Percentiles rank a stretch among this genome's conserved stretches.
Conservation (phyloP, 2,113 vertebrate species). For the Plectropomus leopardus region DNA sequence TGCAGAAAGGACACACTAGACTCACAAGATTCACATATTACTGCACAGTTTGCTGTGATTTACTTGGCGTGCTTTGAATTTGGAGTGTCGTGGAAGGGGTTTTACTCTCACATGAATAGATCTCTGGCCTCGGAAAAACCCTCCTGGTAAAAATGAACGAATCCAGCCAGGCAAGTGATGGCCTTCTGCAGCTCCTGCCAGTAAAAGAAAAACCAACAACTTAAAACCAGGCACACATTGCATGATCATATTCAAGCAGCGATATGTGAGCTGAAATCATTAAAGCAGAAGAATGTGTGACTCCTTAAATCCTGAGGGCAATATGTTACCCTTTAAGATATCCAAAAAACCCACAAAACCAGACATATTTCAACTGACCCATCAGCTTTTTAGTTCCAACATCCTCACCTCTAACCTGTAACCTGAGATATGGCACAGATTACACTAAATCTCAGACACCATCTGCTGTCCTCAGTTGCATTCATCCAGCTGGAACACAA, state of each 20-base stretch:
- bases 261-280: constrained; percentile 12
- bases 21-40: not conserved
- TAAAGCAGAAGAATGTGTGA: constrained; percentile 6
- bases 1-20: not conserved
- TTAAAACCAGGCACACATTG: constrained; percentile 29
- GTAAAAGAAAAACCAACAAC: not conserved
- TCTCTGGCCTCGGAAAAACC: constrained; percentile 75
- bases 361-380: constrained; percentile 13
- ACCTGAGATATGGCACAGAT: constrained; percentile 35
- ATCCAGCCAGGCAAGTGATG: constrained; percentile 74
- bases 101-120: constrained; percentile 80
- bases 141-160: constrained; percentile 79
- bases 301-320: not conserved
- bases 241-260: constrained; percentile 12
- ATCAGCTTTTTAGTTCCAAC: constrained; percentile 27
- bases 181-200: constrained; percentile 73
- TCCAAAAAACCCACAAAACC: not conserved
- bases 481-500: constrained; percentile 44
- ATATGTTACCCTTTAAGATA: constrained; percentile 2
- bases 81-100: not conserved
- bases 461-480: constrained; percentile 51
- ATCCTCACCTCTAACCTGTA: constrained; percentile 38
- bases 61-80: constrained; percentile 13
- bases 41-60: constrained; percentile 4
- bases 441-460: constrained; percentile 55